These are phyloP conservation scores for Callithrix jacchus DNA, from an alignment of 2,113 vertebrate species.

Conservation along the genomic window DNA sequence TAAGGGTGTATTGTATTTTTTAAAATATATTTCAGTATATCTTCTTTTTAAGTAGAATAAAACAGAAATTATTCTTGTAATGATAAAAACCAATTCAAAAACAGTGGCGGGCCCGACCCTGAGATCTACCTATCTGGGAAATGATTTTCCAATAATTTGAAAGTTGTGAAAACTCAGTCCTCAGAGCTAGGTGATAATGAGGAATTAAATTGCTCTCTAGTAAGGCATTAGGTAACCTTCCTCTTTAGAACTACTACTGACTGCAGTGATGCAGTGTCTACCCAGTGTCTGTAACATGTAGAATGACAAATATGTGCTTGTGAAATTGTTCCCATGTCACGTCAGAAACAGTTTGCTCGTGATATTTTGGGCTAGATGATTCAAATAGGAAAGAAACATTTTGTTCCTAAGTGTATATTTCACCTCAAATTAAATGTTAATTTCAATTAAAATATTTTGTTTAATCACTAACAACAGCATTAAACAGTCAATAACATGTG, in stretches of 20 bases:
- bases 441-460: not conserved
- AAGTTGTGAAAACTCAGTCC: not conserved
- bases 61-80: not conserved
- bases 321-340: not conserved
- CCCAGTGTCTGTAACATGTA: not conserved
- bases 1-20: too few relatives aligned
- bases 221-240: not conserved
- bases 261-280: not conserved
- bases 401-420: not conserved
- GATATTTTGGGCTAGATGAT: too few relatives aligned
- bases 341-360: not conserved
- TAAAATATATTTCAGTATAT: not conserved
- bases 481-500: not conserved
- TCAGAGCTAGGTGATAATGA: not conserved
- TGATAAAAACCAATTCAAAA: not conserved
- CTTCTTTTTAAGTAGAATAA: not conserved
- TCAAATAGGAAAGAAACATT: too few relatives aligned
- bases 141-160: not conserved
- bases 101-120: not conserved
- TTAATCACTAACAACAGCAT: not conserved
- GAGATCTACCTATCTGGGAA: not conserved
- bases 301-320: not conserved
- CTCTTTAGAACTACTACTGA: not conserved
- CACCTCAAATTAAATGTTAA: not conserved
- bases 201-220: not conserved